These are phyloP conservation scores for Lithodes maja DNA, from an alignment of 2,888 invertebrate species.

Conservation along the genomic window DNA sequence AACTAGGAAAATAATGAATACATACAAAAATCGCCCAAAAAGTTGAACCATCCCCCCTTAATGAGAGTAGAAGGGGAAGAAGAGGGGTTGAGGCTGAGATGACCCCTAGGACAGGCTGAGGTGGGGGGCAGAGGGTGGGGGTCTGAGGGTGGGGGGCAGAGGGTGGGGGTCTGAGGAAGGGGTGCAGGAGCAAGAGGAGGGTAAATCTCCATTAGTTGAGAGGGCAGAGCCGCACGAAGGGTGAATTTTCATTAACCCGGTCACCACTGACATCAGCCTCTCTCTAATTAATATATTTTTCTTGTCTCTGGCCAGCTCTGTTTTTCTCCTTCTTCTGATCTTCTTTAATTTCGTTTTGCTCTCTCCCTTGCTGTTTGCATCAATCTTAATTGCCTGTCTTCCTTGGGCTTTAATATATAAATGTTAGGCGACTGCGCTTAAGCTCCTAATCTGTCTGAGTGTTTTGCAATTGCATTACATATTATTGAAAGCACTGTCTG, in stretches of 20 bases:
- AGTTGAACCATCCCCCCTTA: no score
- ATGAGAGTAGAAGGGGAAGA: no score
- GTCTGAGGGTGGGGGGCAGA: background rate
- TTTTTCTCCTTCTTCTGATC: background rate
- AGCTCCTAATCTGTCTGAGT: background rate
- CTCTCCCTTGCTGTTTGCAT: constrained; percentile 3
- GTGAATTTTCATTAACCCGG: constrained; percentile 55
- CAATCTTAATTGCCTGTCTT: background rate
- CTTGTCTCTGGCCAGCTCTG: background rate
- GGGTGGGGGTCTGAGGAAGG: background rate
- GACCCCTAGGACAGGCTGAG: no score
- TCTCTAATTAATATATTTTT: constrained; percentile 52
- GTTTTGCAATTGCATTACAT: background rate
- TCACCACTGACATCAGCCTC: constrained; percentile 36
- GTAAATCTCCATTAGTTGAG: constrained; percentile 21
- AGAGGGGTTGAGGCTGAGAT: no score
- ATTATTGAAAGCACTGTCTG: background rate
- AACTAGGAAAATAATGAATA: no score
- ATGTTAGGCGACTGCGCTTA: background rate
- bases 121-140: no score
- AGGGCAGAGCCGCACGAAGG: constrained; percentile 3
- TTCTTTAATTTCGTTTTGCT: background rate
- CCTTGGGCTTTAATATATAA: background rate
- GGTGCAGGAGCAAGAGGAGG: constrained; percentile 3
- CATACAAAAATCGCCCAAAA: no score